phyloP scores from a whole-genome alignment of 2,113 vertebrate species.

The Oreotragus oreotragus region DNA sequence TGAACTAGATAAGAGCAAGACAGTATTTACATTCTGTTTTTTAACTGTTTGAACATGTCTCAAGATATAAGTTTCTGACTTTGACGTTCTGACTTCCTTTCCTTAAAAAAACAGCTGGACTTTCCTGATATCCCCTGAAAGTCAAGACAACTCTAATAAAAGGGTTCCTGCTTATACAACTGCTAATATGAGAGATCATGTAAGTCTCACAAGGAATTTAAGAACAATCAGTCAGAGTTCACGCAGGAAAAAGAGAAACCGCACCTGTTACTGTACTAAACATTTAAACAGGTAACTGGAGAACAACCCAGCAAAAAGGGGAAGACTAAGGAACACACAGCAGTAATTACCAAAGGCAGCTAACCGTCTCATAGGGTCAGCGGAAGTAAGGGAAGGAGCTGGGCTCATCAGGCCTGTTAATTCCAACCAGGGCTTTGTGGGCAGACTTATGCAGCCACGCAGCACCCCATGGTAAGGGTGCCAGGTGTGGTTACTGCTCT shows the following conservation, averaged over 20 bases:
- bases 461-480: rapidly evolving
- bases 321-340: background rate
- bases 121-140: background rate
- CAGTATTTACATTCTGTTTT: background rate
- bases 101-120: background rate
- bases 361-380: rapidly evolving
- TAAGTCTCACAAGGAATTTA: background rate
- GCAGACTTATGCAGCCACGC: background rate
- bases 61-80: background rate
- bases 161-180: background rate
- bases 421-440: background rate
- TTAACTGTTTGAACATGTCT: background rate
- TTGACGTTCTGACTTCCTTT: background rate
- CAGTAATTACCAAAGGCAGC: background rate
- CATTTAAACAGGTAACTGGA: background rate
- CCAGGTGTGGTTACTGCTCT: background rate
- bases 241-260: background rate
- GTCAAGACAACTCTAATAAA: background rate
- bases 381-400: no score
- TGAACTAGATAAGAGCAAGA: background rate
- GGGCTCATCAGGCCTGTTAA: no score
- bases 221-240: background rate
- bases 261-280: background rate
- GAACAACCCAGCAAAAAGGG: background rate
- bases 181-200: background rate